A percentile compares a stretch with the other conserved stretches of the same genome.
Conservation (phyloP, 2,888 invertebrate genomes). For the Tyria jacobaeae region DNA sequence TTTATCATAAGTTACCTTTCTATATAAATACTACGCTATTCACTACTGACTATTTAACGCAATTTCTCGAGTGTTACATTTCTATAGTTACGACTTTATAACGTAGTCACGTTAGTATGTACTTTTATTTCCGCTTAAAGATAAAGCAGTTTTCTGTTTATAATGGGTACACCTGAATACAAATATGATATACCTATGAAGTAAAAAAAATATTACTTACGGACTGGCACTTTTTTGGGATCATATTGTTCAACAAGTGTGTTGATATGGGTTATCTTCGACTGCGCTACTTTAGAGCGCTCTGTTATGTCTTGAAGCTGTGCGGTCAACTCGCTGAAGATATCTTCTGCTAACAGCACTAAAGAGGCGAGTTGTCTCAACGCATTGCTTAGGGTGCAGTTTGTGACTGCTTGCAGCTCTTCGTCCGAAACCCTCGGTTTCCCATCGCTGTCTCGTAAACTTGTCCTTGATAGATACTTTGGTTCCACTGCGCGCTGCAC, state of each 20-base stretch:
- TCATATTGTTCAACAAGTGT: slow-evolving; percentile 91
- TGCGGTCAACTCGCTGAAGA: slow-evolving; percentile 92
- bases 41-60: neutral
- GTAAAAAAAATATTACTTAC: slow-evolving; percentile 90
- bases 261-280: slow-evolving; percentile 90
- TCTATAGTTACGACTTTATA: no score
- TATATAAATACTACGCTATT: neutral
- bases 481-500: slow-evolving; percentile 94
- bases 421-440: slow-evolving; percentile 88
- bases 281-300: slow-evolving; percentile 90
- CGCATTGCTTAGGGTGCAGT: slow-evolving; percentile 94
- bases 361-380: slow-evolving; percentile 94
- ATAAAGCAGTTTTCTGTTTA: neutral
- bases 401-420: slow-evolving; percentile 95
- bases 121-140: neutral
- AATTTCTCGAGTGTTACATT: neutral
- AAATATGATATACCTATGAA: slow-evolving; percentile 19
- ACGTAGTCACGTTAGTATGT: no score
- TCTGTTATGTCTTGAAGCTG: slow-evolving; percentile 91
- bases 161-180: neutral
- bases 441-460: slow-evolving; percentile 87
- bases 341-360: slow-evolving; percentile 93
- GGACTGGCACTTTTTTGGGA: slow-evolving; percentile 96
- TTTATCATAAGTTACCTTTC: neutral
- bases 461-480: slow-evolving; percentile 90